Percentiles rank a stretch among this genome's conserved stretches.
These are phyloP conservation scores for Darevskia nairensis DNA, from an alignment of 2,797 vertebrate genomes.

Conservation along the genomic window DNA sequence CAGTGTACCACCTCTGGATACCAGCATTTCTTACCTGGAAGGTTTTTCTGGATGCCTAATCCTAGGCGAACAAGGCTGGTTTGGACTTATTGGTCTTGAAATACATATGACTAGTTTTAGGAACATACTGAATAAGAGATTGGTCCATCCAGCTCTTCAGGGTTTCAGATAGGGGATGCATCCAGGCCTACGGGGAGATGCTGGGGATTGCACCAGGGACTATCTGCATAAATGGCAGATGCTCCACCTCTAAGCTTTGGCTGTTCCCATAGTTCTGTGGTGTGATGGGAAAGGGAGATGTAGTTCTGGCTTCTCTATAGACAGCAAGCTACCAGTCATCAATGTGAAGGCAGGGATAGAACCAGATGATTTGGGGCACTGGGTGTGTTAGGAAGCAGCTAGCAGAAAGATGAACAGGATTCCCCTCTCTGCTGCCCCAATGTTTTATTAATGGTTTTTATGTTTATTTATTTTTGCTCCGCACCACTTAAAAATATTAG, in stretches of 20 bases:
- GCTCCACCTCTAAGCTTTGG: background rate
- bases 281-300: background rate
- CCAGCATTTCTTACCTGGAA: background rate
- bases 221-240: too few relatives aligned
- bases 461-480: slow-evolving; percentile 7
- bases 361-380: background rate
- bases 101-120: background rate
- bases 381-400: slow-evolving; percentile 33
- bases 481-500: slow-evolving; percentile 53
- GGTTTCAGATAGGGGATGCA: background rate
- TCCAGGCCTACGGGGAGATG: too few relatives aligned
- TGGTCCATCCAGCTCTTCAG: too few relatives aligned
- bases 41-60: background rate
- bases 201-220: too few relatives aligned
- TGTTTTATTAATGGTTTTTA: slow-evolving; percentile 33
- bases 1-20: background rate
- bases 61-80: background rate
- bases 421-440: background rate
- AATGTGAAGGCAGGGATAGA: background rate
- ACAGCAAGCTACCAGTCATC: background rate
- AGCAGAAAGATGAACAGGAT: slow-evolving; percentile 5
- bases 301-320: background rate
- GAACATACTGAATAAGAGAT: background rate
- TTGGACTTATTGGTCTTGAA: background rate
- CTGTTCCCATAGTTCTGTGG: background rate